Evolutionary conservation across 2,113 vertebrate genomes (phyloP), one percentile per base, ranked within the genome.

Genomic region (Stercorarius parasiticus): DNA sequence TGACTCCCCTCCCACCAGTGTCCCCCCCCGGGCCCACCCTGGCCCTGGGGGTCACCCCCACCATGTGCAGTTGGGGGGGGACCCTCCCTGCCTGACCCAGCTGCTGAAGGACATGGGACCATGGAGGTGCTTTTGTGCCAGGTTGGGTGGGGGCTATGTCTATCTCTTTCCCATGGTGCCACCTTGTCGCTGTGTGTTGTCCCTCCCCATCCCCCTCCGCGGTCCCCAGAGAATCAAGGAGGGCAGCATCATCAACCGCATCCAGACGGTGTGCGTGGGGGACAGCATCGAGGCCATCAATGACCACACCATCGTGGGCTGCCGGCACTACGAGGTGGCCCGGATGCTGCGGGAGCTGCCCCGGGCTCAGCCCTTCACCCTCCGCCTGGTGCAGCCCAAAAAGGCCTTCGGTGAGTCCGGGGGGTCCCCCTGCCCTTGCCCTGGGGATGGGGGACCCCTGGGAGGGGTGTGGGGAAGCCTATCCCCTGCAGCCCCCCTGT

Each of bases 251-350:
- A 99, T 99, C 80, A 99, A 99, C 93, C 97, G 95, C 5, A 97
- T 99, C 69, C 98, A 99, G 93, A 97, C 97, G 0, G 99, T 99
- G 29, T 98, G 99, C 5, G 99, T 99, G 40, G 99, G 99, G 0
- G 99, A 99, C 97, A 99, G 99, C 98, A 99, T 99, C 2, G 99
- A 99, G 95, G 99, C 99, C 96, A 99, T 99, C 97, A 99, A 99
- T 0, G 99, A 99, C 96, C 99, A 99, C 96, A 99, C 98, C 86
- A 99, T 99, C 16, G 99, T 99, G 8, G 99, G 99, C 73, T 99
- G 99, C 97, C 99, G 99, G 32, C 99, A 99, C 96, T 99, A 99
- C 0, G 99, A 99, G 96, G 99, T 99, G 61, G 99, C 99, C 25
- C 99, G 99, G 96, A 99, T 99, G 99, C 98, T 99, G 29, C 99